Evolutionary conservation across 2,888 invertebrate species (phyloP).

Genomic region (Odontocolon sp.): DNA sequence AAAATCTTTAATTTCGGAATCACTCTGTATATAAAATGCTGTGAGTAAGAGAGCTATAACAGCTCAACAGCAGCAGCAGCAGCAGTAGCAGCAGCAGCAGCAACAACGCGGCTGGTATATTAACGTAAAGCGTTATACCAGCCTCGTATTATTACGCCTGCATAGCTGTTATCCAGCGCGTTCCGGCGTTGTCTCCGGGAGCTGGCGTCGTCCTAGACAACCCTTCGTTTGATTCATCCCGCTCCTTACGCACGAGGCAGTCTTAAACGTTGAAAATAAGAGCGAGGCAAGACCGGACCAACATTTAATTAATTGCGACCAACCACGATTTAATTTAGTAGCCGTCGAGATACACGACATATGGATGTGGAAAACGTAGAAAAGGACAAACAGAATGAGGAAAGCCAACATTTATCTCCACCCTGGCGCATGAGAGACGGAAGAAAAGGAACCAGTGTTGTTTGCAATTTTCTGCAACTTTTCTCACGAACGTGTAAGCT

Average conservation of each 20-base stretch:
- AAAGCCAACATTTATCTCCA: too few relatives aligned
- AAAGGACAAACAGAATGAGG: too few relatives aligned
- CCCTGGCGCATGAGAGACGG: too few relatives aligned
- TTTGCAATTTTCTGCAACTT: not conserved
- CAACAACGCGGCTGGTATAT: constrained; percentile 44
- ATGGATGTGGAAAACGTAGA: too few relatives aligned
- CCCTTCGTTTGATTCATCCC: constrained; percentile 54
- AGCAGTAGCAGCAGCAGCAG: constrained; percentile 15
- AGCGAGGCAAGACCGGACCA: too few relatives aligned
- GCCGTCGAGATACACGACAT: too few relatives aligned
- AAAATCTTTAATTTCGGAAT: constrained; percentile 29
- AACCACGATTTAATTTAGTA: too few relatives aligned
- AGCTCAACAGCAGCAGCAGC: constrained; percentile 22
- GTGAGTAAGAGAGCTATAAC: constrained; percentile 17
- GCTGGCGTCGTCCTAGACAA: constrained; percentile 41
- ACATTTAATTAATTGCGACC: too few relatives aligned
- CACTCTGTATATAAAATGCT: constrained; percentile 23
- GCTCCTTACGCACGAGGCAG: not conserved
- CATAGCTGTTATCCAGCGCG: constrained; percentile 48
- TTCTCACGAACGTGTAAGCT: not conserved
- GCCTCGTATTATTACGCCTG: constrained; percentile 55
- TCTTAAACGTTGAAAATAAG: too few relatives aligned
- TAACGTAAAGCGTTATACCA: constrained; percentile 54
- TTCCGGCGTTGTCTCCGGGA: constrained; percentile 53
- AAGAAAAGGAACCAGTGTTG: too few relatives aligned